Conservation (phyloP, 2,113 vertebrate species). For the Tinamus guttatus region DNA sequence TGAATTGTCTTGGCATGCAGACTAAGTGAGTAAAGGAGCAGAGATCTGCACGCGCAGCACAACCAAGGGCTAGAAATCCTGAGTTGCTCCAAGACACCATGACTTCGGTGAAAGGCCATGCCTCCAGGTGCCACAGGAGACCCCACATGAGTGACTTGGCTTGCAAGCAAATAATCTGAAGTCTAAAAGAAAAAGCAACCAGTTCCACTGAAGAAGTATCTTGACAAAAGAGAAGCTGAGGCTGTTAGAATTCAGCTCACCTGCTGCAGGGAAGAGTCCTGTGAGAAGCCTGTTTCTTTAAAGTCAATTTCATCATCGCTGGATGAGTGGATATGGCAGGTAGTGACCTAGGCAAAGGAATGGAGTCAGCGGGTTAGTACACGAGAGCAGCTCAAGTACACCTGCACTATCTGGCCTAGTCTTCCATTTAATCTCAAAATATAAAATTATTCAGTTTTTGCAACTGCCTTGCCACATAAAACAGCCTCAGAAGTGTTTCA, state of each 20-base stretch:
- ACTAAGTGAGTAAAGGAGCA: neutral
- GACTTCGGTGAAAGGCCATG: neutral
- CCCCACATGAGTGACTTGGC: fast-evolving
- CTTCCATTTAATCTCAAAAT: neutral
- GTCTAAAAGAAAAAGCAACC: too few relatives aligned
- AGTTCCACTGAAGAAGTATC: neutral
- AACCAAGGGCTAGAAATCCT: neutral
- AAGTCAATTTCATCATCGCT: slow-evolving; percentile 99
- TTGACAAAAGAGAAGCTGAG: neutral
- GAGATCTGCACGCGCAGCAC: neutral
- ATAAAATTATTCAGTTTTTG: neutral
- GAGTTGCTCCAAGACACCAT: fast-evolving
- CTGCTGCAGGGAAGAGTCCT: slow-evolving; percentile 98
- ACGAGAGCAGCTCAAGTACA: neutral
- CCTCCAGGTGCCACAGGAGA: neutral
- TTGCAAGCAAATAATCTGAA: too few relatives aligned
- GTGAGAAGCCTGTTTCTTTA: slow-evolving; percentile 97
- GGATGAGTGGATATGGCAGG: slow-evolving; percentile 97
- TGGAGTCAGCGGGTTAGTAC: neutral
- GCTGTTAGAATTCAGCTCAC: slow-evolving; percentile 81
- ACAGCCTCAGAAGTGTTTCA: neutral
- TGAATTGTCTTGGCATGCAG: neutral
- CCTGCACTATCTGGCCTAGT: neutral
- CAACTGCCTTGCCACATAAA: neutral
- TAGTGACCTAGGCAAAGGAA: slow-evolving; percentile 87